Evolutionary conservation across 2,888 invertebrate species (phyloP).

Genomic region (Cremastinae sp.): DNA sequence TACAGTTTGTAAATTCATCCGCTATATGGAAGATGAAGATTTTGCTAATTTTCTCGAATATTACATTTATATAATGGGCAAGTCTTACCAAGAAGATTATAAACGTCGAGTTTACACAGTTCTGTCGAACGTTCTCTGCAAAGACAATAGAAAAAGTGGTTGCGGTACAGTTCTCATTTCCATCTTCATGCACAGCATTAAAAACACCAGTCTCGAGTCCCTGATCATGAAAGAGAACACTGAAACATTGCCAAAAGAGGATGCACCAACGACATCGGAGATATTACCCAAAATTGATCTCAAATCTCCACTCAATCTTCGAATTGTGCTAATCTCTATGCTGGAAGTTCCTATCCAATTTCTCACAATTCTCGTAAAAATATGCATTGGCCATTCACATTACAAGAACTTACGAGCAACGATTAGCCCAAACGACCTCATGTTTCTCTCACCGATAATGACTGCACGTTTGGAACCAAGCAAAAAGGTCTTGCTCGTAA

Average conservation of each 20-base stretch:
- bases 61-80: conserved; percentile 63
- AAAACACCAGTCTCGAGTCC: conserved; percentile 66
- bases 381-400: conserved; percentile 68
- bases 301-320: conserved; percentile 55
- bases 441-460: conserved; percentile 69
- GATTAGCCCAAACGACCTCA: conserved; percentile 68
- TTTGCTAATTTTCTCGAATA: conserved; percentile 70
- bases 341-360: conserved; percentile 69
- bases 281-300: conserved; percentile 52
- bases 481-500: conserved; percentile 59
- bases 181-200: conserved; percentile 67
- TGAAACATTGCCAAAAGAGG: too few relatives aligned
- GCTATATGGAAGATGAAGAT: conserved; percentile 65
- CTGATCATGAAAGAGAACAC: conserved; percentile 66
- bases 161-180: conserved; percentile 68
- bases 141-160: conserved; percentile 63
- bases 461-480: conserved; percentile 64
- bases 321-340: conserved; percentile 64
- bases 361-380: conserved; percentile 70
- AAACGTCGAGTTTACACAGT: conserved; percentile 61
- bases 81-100: conserved; percentile 59
- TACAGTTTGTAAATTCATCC: conserved; percentile 59
- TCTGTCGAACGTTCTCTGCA: conserved; percentile 65
- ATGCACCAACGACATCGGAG: too few relatives aligned
- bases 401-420: conserved; percentile 68